These are phyloP conservation scores for Paralvinella palmiformis DNA, from an alignment of 1,140 invertebrate species.

Conservation along the genomic window DNA sequence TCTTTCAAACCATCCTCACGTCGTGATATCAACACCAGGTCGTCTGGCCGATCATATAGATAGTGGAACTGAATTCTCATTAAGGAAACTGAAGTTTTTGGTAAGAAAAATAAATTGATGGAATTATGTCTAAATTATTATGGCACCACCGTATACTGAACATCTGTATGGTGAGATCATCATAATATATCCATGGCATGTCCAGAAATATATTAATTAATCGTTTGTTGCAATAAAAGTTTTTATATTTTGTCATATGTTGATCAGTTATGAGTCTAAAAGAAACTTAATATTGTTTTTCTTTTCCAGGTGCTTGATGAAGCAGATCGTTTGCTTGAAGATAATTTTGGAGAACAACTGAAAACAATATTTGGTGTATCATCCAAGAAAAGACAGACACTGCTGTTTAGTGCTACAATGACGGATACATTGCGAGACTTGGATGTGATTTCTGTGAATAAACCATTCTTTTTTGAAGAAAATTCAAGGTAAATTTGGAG, in stretches of 20 bases:
- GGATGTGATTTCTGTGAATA: conserved; percentile 35
- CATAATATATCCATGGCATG: no score
- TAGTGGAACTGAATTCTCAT: conserved; percentile 43
- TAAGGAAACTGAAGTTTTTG: conserved; percentile 48
- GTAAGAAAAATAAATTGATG: conserved; percentile 24
- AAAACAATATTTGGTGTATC: conserved; percentile 45
- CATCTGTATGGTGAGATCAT: no score
- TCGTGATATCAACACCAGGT: conserved; percentile 51
- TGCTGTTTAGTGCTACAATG: conserved; percentile 51
- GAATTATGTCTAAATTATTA: not conserved
- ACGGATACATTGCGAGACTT: conserved; percentile 42
- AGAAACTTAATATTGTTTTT: no score
- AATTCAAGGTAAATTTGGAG: conserved; percentile 38
- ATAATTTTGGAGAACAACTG: conserved; percentile 50
- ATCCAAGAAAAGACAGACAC: conserved; percentile 47
- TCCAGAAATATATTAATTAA: no score
- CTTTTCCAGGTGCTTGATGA: conserved; percentile 46
- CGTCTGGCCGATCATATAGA: conserved; percentile 48
- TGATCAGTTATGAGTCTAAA: no score
- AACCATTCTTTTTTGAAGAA: conserved; percentile 46
- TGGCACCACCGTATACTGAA: no score
- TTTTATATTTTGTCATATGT: no score
- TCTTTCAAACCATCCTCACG: conserved; percentile 45
- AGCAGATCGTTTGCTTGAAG: conserved; percentile 50
- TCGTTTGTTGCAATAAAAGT: no score